Evolutionary conservation across 2,888 invertebrate species (phyloP).

Genomic region (Eupithecia abbreviata): DNA sequence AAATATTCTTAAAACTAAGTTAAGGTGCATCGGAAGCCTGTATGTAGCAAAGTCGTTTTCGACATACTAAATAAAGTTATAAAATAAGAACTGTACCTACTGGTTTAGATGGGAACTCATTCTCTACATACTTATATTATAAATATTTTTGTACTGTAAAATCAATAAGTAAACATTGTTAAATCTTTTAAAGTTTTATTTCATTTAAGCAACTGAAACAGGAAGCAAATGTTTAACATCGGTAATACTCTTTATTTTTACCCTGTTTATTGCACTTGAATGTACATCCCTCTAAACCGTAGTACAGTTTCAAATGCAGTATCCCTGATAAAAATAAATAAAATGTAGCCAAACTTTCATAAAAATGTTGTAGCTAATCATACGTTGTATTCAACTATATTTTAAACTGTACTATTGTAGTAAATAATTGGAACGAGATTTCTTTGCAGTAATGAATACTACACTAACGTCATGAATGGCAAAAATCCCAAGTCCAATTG

Average conservation of each 20-base stretch:
- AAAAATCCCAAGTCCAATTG: background rate
- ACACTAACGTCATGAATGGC: background rate
- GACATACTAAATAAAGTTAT: background rate
- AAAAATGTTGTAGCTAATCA: background rate
- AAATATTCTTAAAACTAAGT: background rate
- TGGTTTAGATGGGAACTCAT: slow-evolving; percentile 35
- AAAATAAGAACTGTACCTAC: slow-evolving; percentile 14
- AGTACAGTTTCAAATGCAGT: slow-evolving; percentile 12
- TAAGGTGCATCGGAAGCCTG: background rate
- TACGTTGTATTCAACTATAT: background rate
- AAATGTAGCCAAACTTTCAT: background rate
- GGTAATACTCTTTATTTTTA: slow-evolving; percentile 16
- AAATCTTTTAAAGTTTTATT: slow-evolving; percentile 17
- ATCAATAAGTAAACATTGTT: background rate
- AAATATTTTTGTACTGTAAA: background rate
- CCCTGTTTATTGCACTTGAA: slow-evolving; percentile 12
- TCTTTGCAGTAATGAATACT: slow-evolving; percentile 1
- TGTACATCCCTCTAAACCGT: slow-evolving; percentile 32
- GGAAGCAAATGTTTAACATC: background rate
- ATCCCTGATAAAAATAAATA: background rate
- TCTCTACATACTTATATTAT: slow-evolving; percentile 16
- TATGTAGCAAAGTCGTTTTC: background rate
- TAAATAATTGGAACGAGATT: background rate
- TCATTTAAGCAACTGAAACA: slow-evolving; percentile 9
- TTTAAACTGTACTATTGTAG: slow-evolving; percentile 15